phyloP scores from a whole-genome alignment of 2,888 invertebrate genomes.

The Callinectes sapidus region DNA sequence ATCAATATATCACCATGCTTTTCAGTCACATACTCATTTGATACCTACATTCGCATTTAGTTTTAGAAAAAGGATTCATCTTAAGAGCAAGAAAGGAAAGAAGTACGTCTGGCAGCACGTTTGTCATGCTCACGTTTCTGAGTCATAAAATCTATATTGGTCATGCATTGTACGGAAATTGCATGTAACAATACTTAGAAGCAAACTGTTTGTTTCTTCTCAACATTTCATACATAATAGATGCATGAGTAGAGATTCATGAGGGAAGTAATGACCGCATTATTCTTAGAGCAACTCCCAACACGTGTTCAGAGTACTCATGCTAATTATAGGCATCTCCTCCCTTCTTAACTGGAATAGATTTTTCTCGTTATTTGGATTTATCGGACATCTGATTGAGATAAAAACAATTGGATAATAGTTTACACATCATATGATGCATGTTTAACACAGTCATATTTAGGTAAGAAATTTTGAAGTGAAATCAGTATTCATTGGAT shows the following conservation, averaged over 20 bases:
- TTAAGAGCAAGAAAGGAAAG: neutral
- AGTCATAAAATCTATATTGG: constrained; percentile 52
- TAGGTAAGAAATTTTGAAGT: neutral
- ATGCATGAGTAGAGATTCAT: neutral
- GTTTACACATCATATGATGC: neutral
- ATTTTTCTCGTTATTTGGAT: neutral
- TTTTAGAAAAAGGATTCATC: neutral
- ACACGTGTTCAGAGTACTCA: neutral
- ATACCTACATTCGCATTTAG: neutral
- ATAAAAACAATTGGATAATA: neutral
- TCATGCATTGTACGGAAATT: constrained; percentile 10
- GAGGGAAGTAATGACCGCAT: constrained; percentile 3
- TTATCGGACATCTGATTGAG: neutral
- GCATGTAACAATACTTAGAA: constrained; percentile 6
- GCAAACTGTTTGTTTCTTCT: neutral
- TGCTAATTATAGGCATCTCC: neutral
- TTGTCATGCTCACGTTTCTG: neutral
- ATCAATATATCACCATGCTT: neutral
- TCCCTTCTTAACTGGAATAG: neutral
- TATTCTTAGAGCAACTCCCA: neutral
- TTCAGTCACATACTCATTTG: neutral
- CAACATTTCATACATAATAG: neutral
- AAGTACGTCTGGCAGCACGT: neutral
- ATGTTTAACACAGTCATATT: neutral
- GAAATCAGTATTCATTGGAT: neutral